These are phyloP conservation scores for Antheraea pernyi DNA, from an alignment of 1,140 invertebrate genomes.

Conservation along the genomic window DNA sequence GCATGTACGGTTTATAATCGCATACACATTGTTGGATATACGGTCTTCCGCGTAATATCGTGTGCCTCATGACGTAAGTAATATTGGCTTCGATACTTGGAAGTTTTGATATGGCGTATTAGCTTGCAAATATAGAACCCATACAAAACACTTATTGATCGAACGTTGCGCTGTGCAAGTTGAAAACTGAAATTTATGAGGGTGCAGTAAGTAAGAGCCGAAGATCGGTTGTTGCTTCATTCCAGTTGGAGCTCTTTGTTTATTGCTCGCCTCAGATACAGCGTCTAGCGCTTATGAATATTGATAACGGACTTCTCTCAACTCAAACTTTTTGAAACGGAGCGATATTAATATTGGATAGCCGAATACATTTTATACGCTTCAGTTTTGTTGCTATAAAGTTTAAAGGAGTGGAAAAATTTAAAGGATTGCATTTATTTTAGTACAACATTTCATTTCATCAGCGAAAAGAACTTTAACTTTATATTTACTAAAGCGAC, in stretches of 20 bases:
- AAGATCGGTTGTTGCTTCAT: conserved; percentile 51
- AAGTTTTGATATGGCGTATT: conserved; percentile 72
- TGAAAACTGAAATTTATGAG: conserved; percentile 76
- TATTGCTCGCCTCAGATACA: conserved; percentile 64
- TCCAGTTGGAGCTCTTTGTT: conserved; percentile 57
- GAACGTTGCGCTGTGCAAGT: conserved; percentile 71
- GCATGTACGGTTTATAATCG: neutral
- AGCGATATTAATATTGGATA: conserved; percentile 54
- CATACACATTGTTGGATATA: conserved; percentile 1
- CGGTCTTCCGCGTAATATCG: conserved; percentile 8
- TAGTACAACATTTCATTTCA: neutral
- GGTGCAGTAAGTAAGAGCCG: conserved; percentile 61
- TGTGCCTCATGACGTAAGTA: conserved; percentile 46
- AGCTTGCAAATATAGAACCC: conserved; percentile 75
- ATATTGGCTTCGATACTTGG: conserved; percentile 58
- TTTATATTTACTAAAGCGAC: neutral
- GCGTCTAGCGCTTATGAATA: conserved; percentile 71
- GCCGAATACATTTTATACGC: conserved; percentile 27
- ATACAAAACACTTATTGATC: conserved; percentile 77
- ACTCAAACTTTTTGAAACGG: conserved; percentile 61
- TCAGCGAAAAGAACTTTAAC: too few relatives aligned
- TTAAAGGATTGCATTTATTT: neutral
- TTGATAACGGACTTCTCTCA: conserved; percentile 64
- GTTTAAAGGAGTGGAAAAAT: conserved; percentile 1
- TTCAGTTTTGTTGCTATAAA: conserved; percentile 26